Evolutionary conservation across 92 coral and sea anemone species (phyloP), one percentile per base, ranked within the genome.

Genomic region (Hydrozoanthus gracilis): DNA sequence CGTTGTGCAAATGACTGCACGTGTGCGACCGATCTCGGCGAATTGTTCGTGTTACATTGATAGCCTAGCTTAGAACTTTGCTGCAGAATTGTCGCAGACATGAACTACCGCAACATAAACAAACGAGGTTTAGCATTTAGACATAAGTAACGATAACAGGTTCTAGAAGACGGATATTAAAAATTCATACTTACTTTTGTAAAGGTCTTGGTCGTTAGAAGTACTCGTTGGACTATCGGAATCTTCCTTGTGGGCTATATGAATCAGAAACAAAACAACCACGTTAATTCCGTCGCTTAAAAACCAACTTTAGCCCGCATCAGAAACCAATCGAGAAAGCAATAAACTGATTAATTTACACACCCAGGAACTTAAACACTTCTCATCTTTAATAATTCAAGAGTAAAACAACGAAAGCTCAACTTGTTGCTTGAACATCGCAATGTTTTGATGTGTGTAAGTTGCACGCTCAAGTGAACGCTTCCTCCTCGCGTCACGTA

Each of bases 361-460:
- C 93, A 91, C 91, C 92, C 87, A 93, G 92, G 95, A 89, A 90
- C 98, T 94, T 94, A 93, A 94, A 94, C 98, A 93, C 84, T 82
- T 89, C 84, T 86, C 76, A 61, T 83, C 80, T 87, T 94, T 87
- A 94, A 94, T 94, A 82, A 92, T 94, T 94, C 89, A 94, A 83
- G 73, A 94, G 92, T 86, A 91, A 92, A 93, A 86, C 90, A 91
- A 88, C 91, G 85, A 80, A 47, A 80, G 85, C 86, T 93, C 98
- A 94, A 92, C 95, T 94, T 88, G 96, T 93, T 93, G 93, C 89
- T 92, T 80, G 45, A 76, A 90, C 79, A 79, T 84, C 86, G 93
- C 88, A 87, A 90, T 87, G 82, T 84, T 83, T 82, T 73, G 75
- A 78, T 82, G 86, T 56, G 73, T 86, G 45, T 13, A 67, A 62